A percentile compares a stretch with the other conserved stretches of the same genome.
These are phyloP conservation scores for Drosophila kambysellisi DNA, from an alignment of 2,888 invertebrate species.

Conservation along the genomic window DNA sequence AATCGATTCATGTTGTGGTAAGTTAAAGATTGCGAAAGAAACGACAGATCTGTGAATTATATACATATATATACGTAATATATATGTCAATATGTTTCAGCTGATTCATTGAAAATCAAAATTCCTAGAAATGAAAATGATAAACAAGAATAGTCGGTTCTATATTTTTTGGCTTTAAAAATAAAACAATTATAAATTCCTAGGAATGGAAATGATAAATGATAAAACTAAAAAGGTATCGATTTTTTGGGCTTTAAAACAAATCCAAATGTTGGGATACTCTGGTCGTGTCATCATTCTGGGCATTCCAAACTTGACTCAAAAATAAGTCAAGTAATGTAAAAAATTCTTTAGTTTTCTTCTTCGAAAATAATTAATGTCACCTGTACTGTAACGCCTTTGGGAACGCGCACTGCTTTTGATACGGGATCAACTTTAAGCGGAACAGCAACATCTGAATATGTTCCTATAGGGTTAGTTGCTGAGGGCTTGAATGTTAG, in stretches of 20 bases:
- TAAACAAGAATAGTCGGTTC: background rate
- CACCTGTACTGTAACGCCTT: too few species aligned
- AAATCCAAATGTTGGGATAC: background rate
- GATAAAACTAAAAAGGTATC: too few species aligned
- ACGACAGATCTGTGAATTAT: background rate
- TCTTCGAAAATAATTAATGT: too few species aligned
- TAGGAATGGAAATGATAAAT: background rate
- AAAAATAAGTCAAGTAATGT: background rate
- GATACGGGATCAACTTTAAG: too few species aligned
- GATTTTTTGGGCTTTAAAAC: background rate
- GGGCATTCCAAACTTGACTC: background rate
- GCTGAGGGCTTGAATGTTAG: too few species aligned
- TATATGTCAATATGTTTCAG: background rate
- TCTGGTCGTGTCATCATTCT: background rate
- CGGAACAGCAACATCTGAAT: too few species aligned
- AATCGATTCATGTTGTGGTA: constrained; percentile 39
- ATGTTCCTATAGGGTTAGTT: too few species aligned
- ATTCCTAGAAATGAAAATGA: background rate
- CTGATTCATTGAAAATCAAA: background rate
- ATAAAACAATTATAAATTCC: background rate
- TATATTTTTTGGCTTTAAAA: background rate
- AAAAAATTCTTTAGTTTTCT: background rate
- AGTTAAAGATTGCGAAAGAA: constrained; percentile 18
- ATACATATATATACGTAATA: background rate
- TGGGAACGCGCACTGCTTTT: too few species aligned